Percentiles rank a stretch among this genome's conserved stretches.
Conservation (phyloP, 2,888 invertebrate species). For the Vanessa cardui region DNA sequence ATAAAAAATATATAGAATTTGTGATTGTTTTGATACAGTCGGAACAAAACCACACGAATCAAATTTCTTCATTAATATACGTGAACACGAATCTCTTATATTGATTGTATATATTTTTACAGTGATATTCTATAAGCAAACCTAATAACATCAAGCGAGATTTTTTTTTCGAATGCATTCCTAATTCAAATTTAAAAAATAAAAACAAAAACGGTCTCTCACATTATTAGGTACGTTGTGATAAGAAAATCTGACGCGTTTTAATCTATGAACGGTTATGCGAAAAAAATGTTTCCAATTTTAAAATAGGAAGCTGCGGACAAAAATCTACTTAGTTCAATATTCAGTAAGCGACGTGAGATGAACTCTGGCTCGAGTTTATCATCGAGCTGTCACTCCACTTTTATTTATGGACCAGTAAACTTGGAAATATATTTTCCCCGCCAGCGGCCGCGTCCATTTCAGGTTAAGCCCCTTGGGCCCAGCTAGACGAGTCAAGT, state of each 20-base stretch:
- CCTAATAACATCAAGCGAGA: no score
- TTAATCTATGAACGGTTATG: slow-evolving; percentile 1
- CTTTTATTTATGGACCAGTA: slow-evolving; percentile 81
- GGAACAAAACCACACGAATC: no score
- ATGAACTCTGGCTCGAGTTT: slow-evolving; percentile 77
- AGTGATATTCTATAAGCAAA: no score
- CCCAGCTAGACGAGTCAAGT: slow-evolving; percentile 78
- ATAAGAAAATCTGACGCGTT: background rate
- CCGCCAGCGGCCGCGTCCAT: slow-evolving; percentile 77
- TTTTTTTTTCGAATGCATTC: no score
- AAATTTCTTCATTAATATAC: no score
- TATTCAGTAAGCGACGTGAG: slow-evolving; percentile 75
- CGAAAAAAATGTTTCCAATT: slow-evolving; percentile 9
- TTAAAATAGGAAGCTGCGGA: slow-evolving; percentile 13
- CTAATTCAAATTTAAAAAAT: no score
- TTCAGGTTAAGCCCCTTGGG: slow-evolving; percentile 81
- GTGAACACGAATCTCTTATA: no score
- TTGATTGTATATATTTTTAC: no score
- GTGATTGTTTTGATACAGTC: no score
- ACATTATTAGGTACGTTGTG: background rate
- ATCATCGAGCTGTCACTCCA: slow-evolving; percentile 81
- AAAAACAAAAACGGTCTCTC: no score
- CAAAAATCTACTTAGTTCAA: slow-evolving; percentile 56
- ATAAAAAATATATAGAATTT: no score
- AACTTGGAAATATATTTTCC: slow-evolving; percentile 82